Evolutionary conservation across 2,113 vertebrate genomes (phyloP).

Genomic region (Phylloscopus trochilus): DNA sequence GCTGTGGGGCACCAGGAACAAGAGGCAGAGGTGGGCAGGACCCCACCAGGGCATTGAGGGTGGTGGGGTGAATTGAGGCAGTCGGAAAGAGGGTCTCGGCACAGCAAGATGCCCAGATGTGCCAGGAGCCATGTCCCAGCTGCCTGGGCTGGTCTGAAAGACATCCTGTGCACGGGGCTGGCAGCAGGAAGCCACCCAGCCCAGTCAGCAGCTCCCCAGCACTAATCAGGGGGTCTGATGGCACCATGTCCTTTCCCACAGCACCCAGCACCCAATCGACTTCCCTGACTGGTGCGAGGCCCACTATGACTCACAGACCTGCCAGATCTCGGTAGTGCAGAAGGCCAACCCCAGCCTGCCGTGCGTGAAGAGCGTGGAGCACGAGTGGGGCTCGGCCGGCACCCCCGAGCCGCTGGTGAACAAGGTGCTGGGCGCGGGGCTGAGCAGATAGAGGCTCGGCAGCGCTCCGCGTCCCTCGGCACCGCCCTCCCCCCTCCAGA

Average conservation of each 20-base stretch:
- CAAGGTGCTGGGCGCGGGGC: not conserved
- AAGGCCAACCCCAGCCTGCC: constrained; percentile 82
- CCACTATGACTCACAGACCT: constrained; percentile 81
- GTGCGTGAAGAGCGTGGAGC: constrained; percentile 73
- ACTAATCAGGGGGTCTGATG: fast-evolving
- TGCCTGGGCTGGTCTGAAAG: not conserved
- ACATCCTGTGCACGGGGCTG: fast-evolving
- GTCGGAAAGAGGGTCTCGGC: not conserved
- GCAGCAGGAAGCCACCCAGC: not conserved
- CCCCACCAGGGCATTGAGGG: not conserved
- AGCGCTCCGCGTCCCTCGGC: fast-evolving
- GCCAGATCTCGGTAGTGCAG: constrained; percentile 87
- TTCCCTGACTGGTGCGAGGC: constrained; percentile 89
- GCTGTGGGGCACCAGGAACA: not conserved
- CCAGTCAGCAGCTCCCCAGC: not conserved
- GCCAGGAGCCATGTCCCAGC: not conserved
- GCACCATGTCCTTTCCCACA: constrained; percentile 2
- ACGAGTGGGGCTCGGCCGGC: constrained; percentile 70
- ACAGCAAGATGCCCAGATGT: not conserved
- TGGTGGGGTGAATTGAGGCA: fast-evolving
- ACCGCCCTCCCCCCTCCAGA: not conserved
- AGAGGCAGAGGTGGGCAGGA: not conserved
- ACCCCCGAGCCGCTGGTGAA: constrained; percentile 42
- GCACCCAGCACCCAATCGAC: constrained; percentile 89
- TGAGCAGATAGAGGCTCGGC: not conserved